Evolutionary conservation across 2,888 invertebrate species (phyloP).

Genomic region (Caenorhabditis sp.): DNA sequence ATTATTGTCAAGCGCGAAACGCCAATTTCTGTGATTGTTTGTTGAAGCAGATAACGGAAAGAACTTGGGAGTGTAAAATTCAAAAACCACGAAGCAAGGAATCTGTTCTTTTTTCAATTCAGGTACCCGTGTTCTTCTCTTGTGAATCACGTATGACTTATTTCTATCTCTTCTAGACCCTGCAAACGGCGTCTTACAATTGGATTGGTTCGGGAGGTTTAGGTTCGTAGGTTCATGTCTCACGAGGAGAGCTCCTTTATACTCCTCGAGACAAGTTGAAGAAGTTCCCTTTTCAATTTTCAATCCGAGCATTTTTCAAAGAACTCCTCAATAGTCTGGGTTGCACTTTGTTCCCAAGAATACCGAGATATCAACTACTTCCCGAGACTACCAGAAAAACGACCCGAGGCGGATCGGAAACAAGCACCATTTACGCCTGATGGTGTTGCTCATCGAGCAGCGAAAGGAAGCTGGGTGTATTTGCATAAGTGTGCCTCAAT

Average conservation of each 20-base stretch:
- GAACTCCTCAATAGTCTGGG: not conserved
- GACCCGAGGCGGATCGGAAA: conserved; percentile 50
- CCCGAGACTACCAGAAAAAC: conserved; percentile 11
- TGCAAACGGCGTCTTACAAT: conserved; percentile 36
- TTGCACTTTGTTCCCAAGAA: conserved; percentile 30
- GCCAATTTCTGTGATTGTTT: not conserved
- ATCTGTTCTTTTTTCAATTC: not conserved
- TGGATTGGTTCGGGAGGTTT: conserved; percentile 44
- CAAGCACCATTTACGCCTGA: conserved; percentile 55
- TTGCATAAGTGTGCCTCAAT: conserved; percentile 51
- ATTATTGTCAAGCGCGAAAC: conserved; percentile 13
- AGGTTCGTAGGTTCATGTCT: conserved; percentile 17
- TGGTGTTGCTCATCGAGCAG: conserved; percentile 52
- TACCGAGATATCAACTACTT: conserved; percentile 28
- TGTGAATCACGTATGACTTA: not conserved
- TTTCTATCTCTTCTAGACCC: conserved; percentile 11
- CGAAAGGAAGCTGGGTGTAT: conserved; percentile 39
- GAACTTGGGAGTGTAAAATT: not conserved
- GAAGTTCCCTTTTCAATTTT: conserved; percentile 45
- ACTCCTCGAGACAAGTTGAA: not conserved
- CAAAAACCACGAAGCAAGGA: not conserved
- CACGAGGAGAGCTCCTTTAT: not conserved
- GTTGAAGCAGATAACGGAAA: not conserved
- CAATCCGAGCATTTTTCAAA: conserved; percentile 2
- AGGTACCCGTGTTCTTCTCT: not conserved